These are phyloP conservation scores for Dipodomys stephensi DNA, from an alignment of 2,113 vertebrate genomes.

Conservation along the genomic window DNA sequence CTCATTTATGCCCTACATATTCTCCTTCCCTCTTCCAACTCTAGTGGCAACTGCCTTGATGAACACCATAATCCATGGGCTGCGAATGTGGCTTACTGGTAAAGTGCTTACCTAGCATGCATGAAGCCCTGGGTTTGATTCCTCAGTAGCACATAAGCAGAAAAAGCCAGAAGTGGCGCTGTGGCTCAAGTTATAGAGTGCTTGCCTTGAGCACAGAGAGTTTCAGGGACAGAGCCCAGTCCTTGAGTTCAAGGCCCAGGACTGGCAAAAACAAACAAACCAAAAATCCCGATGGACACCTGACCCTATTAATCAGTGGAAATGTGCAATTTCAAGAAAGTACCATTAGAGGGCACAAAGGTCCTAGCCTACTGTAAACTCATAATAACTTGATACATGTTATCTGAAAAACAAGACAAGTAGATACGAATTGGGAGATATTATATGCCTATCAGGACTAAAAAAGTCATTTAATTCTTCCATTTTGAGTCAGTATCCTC, in stretches of 20 bases:
- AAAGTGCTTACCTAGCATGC: too few relatives aligned
- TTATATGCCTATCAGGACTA: not conserved
- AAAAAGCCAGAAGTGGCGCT: too few relatives aligned
- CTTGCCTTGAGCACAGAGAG: too few relatives aligned
- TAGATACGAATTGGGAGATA: not conserved
- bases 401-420: not conserved
- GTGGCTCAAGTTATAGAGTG: too few relatives aligned
- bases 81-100: too few relatives aligned
- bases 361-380: not conserved
- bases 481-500: not conserved
- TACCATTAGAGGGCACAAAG: not conserved
- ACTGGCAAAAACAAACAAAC: too few relatives aligned
- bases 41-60: not conserved
- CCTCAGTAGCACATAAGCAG: too few relatives aligned
- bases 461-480: not conserved
- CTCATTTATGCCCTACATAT: not conserved
- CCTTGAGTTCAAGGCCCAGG: too few relatives aligned
- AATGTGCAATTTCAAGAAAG: slow-evolving; percentile 22
- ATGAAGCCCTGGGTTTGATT: too few relatives aligned
- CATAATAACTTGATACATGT: rapidly evolving
- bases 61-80: too few relatives aligned
- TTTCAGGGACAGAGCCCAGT: too few relatives aligned
- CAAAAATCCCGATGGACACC: too few relatives aligned
- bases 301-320: not conserved
- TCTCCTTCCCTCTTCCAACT: not conserved